Percentiles rank a stretch among this genome's conserved stretches.
Conservation (phyloP, 2,113 vertebrate species). For the Papio anubis region DNA sequence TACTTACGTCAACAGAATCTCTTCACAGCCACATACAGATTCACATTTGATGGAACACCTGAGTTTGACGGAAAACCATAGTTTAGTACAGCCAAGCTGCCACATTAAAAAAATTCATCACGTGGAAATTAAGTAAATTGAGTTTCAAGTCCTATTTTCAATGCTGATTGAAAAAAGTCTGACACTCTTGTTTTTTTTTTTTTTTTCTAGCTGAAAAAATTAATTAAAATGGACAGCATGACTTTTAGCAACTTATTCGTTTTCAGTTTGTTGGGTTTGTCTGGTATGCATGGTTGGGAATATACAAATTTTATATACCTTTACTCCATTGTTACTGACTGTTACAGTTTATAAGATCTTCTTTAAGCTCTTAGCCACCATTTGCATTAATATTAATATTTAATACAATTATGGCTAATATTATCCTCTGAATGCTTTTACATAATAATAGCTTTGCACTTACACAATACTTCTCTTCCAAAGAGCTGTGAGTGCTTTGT, state of each 20-base stretch:
- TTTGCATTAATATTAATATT: slow-evolving; percentile 76
- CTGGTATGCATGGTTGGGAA: slow-evolving; percentile 47
- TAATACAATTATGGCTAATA: slow-evolving; percentile 60
- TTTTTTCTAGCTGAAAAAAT: slow-evolving; percentile 36
- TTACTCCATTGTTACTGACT: slow-evolving; percentile 67
- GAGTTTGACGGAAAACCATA: background rate
- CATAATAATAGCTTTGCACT: slow-evolving; percentile 56
- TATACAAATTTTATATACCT: slow-evolving; percentile 28
- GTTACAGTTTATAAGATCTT: slow-evolving; percentile 20
- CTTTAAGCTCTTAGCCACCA: slow-evolving; percentile 66
- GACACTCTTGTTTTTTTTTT: background rate
- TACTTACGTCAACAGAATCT: background rate
- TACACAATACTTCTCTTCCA: background rate
- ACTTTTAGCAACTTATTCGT: slow-evolving; percentile 45
- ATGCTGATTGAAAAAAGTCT: background rate
- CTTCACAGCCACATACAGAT: background rate
- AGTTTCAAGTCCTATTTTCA: background rate
- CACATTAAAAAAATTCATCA: background rate
- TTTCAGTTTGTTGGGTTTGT: slow-evolving; percentile 61
- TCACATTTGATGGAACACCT: background rate
- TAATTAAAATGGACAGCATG: background rate
- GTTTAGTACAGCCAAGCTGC: background rate
- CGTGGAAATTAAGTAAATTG: background rate
- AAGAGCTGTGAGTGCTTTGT: slow-evolving; percentile 32
- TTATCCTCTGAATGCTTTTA: slow-evolving; percentile 53